Percentiles rank a stretch among this genome's conserved stretches.
Conservation (phyloP, 35 echinoderm and acorn worm species). For the Patiria miniata region DNA sequence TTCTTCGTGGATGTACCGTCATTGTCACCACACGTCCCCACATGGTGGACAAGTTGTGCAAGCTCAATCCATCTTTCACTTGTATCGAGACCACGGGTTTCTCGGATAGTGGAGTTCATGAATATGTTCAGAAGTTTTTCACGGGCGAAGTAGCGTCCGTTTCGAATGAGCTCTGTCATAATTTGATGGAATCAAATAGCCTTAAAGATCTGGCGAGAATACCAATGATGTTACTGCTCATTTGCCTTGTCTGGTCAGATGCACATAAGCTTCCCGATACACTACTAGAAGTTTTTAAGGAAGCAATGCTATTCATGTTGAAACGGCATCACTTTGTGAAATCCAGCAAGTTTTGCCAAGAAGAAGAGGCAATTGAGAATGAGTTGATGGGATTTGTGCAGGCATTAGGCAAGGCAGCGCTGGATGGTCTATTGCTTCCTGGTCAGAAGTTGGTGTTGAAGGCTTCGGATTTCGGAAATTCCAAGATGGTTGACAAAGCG, state of each 20-base stretch:
- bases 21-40: conserved; percentile 21
- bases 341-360: background rate
- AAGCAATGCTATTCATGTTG: background rate
- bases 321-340: background rate
- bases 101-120: background rate
- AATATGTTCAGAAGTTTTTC: conserved; percentile 10
- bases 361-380: background rate
- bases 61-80: background rate
- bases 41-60: background rate
- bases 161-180: background rate
- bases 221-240: background rate
- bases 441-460: conserved; percentile 1
- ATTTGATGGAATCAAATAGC: background rate
- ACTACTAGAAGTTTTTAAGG: background rate
- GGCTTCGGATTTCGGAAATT: background rate
- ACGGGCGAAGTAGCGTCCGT: background rate
- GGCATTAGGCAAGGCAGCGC: conserved; percentile 1
- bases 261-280: background rate
- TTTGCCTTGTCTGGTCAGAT: conserved; percentile 9
- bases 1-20: background rate
- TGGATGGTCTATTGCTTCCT: background rate
- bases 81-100: background rate
- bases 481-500: background rate
- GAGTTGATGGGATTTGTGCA: background rate
- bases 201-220: background rate